A percentile compares a stretch with the other conserved stretches of the same genome.
Evolutionary conservation across 2,888 invertebrate species (phyloP).

Genomic region (Lasioglossum zephyrum): DNA sequence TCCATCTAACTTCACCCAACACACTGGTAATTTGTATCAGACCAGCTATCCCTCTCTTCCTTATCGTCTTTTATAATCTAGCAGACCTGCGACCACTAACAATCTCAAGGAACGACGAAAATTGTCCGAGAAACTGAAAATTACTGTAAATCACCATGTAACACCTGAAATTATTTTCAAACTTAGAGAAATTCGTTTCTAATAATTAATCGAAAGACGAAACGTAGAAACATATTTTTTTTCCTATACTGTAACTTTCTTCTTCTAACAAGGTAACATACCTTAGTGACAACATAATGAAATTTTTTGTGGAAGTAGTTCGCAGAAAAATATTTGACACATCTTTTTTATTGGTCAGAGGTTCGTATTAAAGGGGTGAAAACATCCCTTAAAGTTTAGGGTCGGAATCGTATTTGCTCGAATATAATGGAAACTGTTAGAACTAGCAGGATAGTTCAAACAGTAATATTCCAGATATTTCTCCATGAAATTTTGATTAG

Average conservation of each 20-base stretch:
- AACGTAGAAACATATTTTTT: not conserved
- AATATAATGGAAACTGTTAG: not conserved
- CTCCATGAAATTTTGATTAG: not conserved
- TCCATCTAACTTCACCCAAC: conserved; percentile 73
- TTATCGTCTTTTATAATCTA: conserved; percentile 75
- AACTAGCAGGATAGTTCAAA: not conserved
- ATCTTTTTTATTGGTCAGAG: not conserved
- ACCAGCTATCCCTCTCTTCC: conserved; percentile 68
- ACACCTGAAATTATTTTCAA: not conserved
- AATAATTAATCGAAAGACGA: not conserved
- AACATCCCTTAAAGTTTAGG: not conserved
- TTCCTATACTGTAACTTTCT: too few relatives aligned
- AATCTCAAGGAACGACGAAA: not conserved
- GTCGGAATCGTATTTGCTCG: not conserved
- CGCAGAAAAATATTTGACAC: not conserved
- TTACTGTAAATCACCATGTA: not conserved
- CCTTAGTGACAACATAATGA: not conserved
- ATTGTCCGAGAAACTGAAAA: not conserved
- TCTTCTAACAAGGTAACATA: not conserved
- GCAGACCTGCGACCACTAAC: conserved; percentile 20
- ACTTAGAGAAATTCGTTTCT: not conserved
- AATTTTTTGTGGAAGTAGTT: not conserved
- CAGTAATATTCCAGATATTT: not conserved
- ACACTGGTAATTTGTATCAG: conserved; percentile 77
- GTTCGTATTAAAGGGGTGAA: not conserved